These are phyloP conservation scores for Spinibarbus caldwelli DNA, from an alignment of 2,797 vertebrate genomes.

Conservation along the genomic window DNA sequence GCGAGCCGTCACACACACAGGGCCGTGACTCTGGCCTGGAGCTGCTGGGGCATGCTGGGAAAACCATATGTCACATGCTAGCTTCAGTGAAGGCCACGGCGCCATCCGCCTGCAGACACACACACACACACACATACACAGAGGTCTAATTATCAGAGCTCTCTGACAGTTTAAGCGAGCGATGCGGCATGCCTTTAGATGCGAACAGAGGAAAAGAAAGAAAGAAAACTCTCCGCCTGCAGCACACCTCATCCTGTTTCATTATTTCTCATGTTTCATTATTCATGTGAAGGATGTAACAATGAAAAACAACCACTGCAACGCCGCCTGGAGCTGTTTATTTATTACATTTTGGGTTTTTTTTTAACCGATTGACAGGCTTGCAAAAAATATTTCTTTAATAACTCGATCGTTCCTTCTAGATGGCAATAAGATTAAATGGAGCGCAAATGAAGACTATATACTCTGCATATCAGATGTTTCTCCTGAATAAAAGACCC, in stretches of 20 bases:
- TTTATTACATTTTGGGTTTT: constrained; percentile 20
- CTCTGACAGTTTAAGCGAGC: neutral
- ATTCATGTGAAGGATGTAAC: constrained; percentile 36
- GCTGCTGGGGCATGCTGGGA: constrained; percentile 46
- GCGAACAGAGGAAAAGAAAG: neutral
- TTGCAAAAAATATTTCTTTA: constrained; percentile 1
- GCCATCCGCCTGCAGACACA: neutral
- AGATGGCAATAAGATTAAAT: neutral
- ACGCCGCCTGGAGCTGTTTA: neutral
- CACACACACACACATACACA: constrained; percentile 34
- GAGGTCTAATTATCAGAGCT: constrained; percentile 40
- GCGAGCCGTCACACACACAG: neutral
- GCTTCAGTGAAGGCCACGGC: neutral
- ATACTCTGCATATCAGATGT: neutral
- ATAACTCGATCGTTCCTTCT: neutral
- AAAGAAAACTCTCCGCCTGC: neutral
- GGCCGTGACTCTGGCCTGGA: constrained; percentile 7
- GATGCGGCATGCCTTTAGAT: neutral
- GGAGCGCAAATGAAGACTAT: neutral
- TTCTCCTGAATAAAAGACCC: neutral
- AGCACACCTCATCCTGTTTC: constrained; percentile 27
- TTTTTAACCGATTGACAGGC: constrained; percentile 24
- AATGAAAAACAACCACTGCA: constrained; percentile 12
- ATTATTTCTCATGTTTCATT: constrained; percentile 37
- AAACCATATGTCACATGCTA: constrained; percentile 44